phyloP scores from a whole-genome alignment of 2,888 invertebrate species.

The Latheticus oryzae region DNA sequence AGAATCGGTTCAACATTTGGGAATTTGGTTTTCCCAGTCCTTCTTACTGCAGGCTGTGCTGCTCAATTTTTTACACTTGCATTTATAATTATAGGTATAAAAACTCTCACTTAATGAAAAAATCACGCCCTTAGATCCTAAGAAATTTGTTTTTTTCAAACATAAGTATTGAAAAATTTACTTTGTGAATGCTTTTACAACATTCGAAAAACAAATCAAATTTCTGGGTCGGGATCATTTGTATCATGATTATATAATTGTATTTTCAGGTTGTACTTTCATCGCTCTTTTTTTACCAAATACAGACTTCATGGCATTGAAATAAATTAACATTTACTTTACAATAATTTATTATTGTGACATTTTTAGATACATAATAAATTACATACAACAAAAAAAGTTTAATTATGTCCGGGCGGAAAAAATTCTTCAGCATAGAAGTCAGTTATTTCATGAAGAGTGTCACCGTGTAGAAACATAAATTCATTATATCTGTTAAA shows the following conservation, averaged over 20 bases:
- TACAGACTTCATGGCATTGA: slow-evolving; percentile 37
- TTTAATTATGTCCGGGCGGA: slow-evolving; percentile 28
- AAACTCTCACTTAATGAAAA: neutral
- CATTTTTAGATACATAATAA: neutral
- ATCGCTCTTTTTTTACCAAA: slow-evolving; percentile 40
- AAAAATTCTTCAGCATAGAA: slow-evolving; percentile 33
- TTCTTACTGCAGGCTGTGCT: slow-evolving; percentile 19
- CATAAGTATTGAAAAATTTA: too few species aligned
- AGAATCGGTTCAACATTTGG: slow-evolving; percentile 19
- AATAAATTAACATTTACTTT: neutral
- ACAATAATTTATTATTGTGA: slow-evolving; percentile 7
- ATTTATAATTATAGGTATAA: slow-evolving; percentile 15
- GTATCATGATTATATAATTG: too few species aligned
- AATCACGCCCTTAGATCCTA: too few species aligned
- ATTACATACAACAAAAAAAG: neutral
- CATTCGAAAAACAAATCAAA: too few species aligned
- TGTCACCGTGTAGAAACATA: slow-evolving; percentile 14
- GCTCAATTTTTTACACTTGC: slow-evolving; percentile 25
- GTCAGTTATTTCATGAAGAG: slow-evolving; percentile 12
- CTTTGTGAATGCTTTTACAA: too few species aligned
- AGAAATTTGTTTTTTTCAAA: too few species aligned
- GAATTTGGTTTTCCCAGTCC: slow-evolving; percentile 18
- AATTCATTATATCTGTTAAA: slow-evolving; percentile 27
- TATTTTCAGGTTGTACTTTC: slow-evolving; percentile 40
- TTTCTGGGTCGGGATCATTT: too few species aligned